Evolutionary conservation across 1,140 invertebrate genomes (phyloP), one percentile per base, ranked within the genome.

Genomic region (Pemphigus obesinymphae): DNA sequence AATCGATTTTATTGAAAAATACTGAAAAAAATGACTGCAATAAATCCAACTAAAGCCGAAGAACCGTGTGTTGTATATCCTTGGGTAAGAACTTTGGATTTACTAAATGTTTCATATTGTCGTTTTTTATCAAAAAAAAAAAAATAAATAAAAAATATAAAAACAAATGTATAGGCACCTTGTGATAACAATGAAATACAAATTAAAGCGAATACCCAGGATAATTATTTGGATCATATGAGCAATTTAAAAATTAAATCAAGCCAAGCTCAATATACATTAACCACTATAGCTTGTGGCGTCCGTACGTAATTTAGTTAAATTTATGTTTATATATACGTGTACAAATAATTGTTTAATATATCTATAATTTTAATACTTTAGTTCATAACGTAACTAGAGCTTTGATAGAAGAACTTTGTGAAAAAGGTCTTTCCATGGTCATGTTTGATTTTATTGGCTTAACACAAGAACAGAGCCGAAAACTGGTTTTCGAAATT

Each of bases 211-310:
- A 20, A 8, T 29, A 29, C n/a, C 26, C 31, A 58, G n/a, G 37
- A 43, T 17, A 43, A 63, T n/a, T 61, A 61, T 80, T 40, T 61
- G 0, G 76, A 80, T 10, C 37, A 80, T 40, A 61, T 43, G 75
- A 61, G 55, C 23, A 78, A 43, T 61, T 78, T 61, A 15, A 78
- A 78, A 23, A 23, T 43, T 17, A 43, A 78, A 40, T 61, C 34
- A 26, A 43, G 7, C 11, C 13, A 34, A n/a, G 29, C 75, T 5
- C 23, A 8, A 26, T 23, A 78, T 29, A 78, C 76, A 5, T 40
- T 80, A 13, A 80, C 76, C 17, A 63, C 55, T 8, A 26, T 80
- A 6, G 75, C 75, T 58, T 80, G 75, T 45, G 55, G 50, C 23
- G 26, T 80, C 34, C 6, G 75, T 80, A 43, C n/a, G 75, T 80